phyloP scores from a whole-genome alignment of 2,888 invertebrate genomes.

The Drosophila maculinotata region DNA sequence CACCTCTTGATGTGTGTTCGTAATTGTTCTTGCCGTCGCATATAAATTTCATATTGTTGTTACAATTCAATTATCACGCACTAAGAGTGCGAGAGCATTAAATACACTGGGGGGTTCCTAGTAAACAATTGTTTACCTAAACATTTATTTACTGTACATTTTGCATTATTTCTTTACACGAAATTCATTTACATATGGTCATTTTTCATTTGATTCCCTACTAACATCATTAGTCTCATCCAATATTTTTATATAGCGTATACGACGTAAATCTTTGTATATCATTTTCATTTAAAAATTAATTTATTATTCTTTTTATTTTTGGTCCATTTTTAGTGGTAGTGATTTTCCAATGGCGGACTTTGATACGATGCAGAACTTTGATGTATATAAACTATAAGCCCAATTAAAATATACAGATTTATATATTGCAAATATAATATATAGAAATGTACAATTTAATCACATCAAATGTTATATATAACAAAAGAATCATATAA shows the following conservation, averaged over 20 bases:
- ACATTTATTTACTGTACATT: neutral
- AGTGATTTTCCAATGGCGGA: slow-evolving; percentile 78
- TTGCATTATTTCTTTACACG: neutral
- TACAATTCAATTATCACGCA: slow-evolving; percentile 12
- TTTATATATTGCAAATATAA: slow-evolving; percentile 22
- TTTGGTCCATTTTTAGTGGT: slow-evolving; percentile 63
- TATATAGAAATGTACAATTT: slow-evolving; percentile 34
- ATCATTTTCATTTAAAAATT: slow-evolving; percentile 38
- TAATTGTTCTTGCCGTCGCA: slow-evolving; percentile 44
- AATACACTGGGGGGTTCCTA: neutral
- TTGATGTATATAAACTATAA: slow-evolving; percentile 66
- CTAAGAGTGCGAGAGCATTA: slow-evolving; percentile 1
- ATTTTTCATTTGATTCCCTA: slow-evolving; percentile 19
- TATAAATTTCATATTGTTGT: slow-evolving; percentile 36
- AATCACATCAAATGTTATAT: slow-evolving; percentile 37
- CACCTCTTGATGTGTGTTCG: slow-evolving; percentile 39
- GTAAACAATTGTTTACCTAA: neutral
- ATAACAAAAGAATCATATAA: slow-evolving; percentile 35
- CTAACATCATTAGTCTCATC: slow-evolving; percentile 35
- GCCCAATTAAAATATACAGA: slow-evolving; percentile 25
- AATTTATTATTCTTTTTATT: slow-evolving; percentile 44
- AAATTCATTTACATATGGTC: slow-evolving; percentile 2
- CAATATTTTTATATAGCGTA: slow-evolving; percentile 6
- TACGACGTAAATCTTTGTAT: slow-evolving; percentile 9
- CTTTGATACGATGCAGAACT: slow-evolving; percentile 72